Evolutionary conservation across 2,888 invertebrate genomes (phyloP), one percentile per base, ranked within the genome.

Genomic region (Morinoia aosen): DNA sequence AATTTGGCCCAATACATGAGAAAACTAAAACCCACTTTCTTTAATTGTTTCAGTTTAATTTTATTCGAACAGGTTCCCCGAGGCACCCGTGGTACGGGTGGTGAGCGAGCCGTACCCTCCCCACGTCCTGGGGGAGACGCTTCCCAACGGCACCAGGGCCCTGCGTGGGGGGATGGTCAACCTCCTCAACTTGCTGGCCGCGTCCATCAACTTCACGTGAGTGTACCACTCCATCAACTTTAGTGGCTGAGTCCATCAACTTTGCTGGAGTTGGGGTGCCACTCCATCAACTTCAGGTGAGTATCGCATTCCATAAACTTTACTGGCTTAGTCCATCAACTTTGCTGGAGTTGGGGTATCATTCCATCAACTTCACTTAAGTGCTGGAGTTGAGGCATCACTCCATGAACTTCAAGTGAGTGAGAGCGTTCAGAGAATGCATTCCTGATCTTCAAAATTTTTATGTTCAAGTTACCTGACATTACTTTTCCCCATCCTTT

Each of bases 141-240:
- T 61, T 40, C 57, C 48, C 40, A 61, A 95, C 64, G 95, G 95
- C 39, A 61, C 95, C 16, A 40, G 64, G 61, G 1, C 61, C n/a
- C 64, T 48, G 19, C 61, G 64, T 39, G 95, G 95, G 5, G 95
- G 40, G n/a, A 61, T 95, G 40, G 5, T 95, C 95, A 95, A 39
- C 95, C 58, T 95, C 61, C 40, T 95, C 95, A 64, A 95, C 19
- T 61, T 95, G 95, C 40, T 95, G 95, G 95, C 95, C n/a, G 16
- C 4, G 64, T 64, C 61, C 64, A 39, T 95, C 48, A 95, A 95
- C 64, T 95, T 95, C 58, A 95, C 95, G 95, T 95, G 64, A 5
- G 95, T 95, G 94, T 2, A 19, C 8, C 8, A 19, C 19, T 61
- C 12, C 61, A 19, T 19, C 19, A 19, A 12, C 1, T 48, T 12